Percentiles rank a stretch among this genome's conserved stretches.
Conservation (phyloP, 2,797 vertebrate genomes). For the Hipposideros larvatus region DNA sequence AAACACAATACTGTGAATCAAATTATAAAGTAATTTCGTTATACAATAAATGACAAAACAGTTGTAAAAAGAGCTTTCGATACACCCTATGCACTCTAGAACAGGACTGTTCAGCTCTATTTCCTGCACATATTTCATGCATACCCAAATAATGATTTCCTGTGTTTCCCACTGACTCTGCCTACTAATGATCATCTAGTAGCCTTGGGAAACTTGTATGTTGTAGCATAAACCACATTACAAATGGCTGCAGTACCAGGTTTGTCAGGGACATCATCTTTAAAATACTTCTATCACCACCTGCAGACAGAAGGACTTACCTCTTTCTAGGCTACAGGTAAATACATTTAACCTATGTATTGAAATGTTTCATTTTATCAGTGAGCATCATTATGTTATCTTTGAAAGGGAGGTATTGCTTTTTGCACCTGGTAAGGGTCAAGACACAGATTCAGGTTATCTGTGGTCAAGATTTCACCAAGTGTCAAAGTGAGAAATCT, state of each 20-base stretch:
- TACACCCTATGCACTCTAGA: background rate
- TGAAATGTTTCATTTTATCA: slow-evolving; percentile 38
- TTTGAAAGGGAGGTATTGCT: background rate
- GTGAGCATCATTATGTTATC: background rate
- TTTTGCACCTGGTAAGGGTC: background rate
- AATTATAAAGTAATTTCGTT: background rate
- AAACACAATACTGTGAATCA: background rate
- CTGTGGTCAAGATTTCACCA: background rate
- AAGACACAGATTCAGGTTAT: background rate
- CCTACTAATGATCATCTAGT: background rate
- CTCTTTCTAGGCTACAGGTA: background rate
- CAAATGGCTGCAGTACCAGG: background rate
- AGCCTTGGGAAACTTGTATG: background rate
- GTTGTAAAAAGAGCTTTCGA: background rate
- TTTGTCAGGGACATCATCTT: background rate
- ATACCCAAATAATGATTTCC: background rate
- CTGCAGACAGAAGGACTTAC: background rate
- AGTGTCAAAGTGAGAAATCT: background rate
- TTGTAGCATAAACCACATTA: background rate
- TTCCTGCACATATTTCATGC: background rate
- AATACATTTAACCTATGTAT: background rate
- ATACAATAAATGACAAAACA: background rate
- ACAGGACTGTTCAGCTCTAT: background rate
- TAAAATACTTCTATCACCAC: background rate
- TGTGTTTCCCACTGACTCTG: background rate